Evolutionary conservation across 1,140 invertebrate genomes (phyloP).

Genomic region (Rhopalosiphum maidis): DNA sequence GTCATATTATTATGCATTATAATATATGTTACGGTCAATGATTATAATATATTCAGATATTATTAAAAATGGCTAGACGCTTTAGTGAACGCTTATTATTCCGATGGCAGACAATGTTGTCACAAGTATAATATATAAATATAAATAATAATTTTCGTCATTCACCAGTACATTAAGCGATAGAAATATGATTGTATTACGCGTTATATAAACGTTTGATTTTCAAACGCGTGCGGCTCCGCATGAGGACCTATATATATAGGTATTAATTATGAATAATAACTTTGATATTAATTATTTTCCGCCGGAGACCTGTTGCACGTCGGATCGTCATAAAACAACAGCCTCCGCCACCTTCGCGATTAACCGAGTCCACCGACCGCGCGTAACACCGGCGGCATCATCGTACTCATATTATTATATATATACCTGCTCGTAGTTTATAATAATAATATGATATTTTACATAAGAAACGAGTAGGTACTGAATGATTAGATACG

Average conservation of each 20-base stretch:
- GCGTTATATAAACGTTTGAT: background rate
- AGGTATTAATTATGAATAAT: background rate
- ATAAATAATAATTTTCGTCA: background rate
- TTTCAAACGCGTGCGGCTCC: background rate
- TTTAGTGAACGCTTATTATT: background rate
- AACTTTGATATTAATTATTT: background rate
- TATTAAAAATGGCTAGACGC: background rate
- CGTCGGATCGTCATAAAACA: background rate
- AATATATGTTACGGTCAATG: background rate
- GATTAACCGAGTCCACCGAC: background rate
- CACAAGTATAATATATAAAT: background rate
- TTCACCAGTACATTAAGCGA: too few species aligned
- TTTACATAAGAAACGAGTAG: background rate
- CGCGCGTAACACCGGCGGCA: slow-evolving; percentile 22
- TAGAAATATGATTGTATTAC: background rate
- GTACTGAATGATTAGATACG: too few species aligned
- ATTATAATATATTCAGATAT: background rate
- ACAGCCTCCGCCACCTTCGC: too few species aligned
- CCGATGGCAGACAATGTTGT: too few species aligned
- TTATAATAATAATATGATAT: background rate
- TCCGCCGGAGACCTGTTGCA: background rate
- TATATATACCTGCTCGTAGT: background rate
- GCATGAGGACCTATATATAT: background rate
- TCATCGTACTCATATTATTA: background rate
- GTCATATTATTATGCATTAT: background rate